phyloP scores from a whole-genome alignment of 2,888 invertebrate genomes.

The Phlogophora meticulosa region DNA sequence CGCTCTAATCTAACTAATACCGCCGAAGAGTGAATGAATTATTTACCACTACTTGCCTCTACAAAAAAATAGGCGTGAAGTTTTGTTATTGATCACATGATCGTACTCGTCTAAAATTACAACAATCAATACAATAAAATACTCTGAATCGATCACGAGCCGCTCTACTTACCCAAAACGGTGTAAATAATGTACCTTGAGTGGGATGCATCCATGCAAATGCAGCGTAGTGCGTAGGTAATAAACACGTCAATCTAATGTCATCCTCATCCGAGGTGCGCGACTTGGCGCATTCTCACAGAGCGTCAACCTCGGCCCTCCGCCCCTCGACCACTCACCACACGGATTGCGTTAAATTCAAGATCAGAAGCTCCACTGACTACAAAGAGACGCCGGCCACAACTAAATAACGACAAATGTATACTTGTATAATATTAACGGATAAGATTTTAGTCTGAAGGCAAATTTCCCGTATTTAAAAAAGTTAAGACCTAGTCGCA shows the following conservation, averaged over 20 bases:
- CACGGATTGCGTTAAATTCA: conserved; percentile 60
- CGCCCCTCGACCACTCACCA: conserved; percentile 67
- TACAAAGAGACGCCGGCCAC: conserved; percentile 9
- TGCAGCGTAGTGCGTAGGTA: conserved; percentile 70
- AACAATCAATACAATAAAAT: conserved; percentile 22
- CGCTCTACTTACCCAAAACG: conserved; percentile 27
- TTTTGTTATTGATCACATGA: not conserved
- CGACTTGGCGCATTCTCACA: conserved; percentile 85
- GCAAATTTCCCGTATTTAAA: no score
- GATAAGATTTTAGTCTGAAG: not conserved
- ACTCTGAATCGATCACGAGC: conserved; percentile 14
- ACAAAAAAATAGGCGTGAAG: not conserved
- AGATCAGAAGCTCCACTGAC: conserved; percentile 40
- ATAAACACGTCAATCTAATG: conserved; percentile 84
- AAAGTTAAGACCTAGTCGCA: no score
- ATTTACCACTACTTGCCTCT: not conserved
- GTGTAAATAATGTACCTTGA: conserved; percentile 47
- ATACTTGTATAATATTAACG: not conserved
- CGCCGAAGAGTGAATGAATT: not conserved
- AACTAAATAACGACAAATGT: not conserved
- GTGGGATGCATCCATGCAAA: conserved; percentile 62
- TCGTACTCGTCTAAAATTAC: conserved; percentile 19
- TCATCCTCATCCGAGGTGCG: conserved; percentile 79
- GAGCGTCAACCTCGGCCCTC: conserved; percentile 87
- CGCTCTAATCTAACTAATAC: not conserved